phyloP scores from a whole-genome alignment of 2,113 vertebrate genomes.

The Larimichthys crocea region DNA sequence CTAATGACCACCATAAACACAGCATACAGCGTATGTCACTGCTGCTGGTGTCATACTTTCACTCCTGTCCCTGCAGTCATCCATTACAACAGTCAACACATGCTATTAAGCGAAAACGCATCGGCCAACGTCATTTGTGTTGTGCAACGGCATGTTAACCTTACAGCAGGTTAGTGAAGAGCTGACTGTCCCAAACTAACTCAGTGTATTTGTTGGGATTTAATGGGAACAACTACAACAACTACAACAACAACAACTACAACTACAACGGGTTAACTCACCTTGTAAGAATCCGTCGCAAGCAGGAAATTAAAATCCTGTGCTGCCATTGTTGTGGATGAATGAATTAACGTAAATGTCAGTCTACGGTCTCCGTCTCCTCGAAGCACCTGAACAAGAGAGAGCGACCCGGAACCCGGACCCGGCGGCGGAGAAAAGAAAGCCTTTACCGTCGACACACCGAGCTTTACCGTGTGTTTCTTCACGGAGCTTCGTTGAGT shows the following conservation, averaged over 20 bases:
- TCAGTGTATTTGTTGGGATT: no score
- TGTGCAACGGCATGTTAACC: not conserved
- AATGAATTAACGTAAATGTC: slow-evolving; percentile 52
- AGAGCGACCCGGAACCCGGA: no score
- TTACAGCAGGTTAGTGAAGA: no score
- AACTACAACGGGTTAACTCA: slow-evolving; percentile 42
- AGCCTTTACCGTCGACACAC: not conserved
- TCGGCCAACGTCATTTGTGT: not conserved
- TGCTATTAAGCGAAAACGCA: no score
- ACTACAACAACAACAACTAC: rapidly evolving
- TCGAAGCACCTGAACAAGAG: not conserved
- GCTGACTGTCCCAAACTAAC: not conserved
- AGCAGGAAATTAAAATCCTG: slow-evolving; percentile 84
- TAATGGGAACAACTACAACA: not conserved
- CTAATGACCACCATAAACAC: not conserved
- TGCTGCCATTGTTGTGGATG: slow-evolving; percentile 76
- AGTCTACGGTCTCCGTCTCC: not conserved
- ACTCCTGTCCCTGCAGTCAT: no score
- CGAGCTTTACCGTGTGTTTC: not conserved
- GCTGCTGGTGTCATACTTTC: not conserved
- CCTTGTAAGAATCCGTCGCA: slow-evolving; percentile 85
- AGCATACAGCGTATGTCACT: no score
- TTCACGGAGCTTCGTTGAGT: no score
- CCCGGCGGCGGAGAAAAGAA: not conserved
- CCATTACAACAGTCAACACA: no score